Evolutionary conservation across 2,888 invertebrate species (phyloP), one percentile per base, ranked within the genome.

Genomic region (Pseudococcus viburni): DNA sequence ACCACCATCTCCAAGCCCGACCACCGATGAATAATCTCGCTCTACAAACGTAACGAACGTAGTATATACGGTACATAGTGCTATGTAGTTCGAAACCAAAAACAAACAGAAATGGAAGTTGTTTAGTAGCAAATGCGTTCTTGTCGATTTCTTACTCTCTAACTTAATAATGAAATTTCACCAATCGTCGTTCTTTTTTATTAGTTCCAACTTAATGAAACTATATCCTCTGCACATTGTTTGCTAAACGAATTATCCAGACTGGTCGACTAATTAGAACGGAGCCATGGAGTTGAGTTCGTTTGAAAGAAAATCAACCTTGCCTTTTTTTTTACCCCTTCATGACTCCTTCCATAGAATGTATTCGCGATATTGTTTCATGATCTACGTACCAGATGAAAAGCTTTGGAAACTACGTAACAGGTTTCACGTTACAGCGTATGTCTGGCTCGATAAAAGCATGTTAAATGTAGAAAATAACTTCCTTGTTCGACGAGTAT

Each of bases 141-240:
- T 64, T 64, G 64, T 22, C 64, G 19, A 64, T 64, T 64, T 64
- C 64, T 64, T 64, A 64, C 64, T 64, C 22, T 64, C 22, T 22
- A 64, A 64, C 64, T 64, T 64, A 22, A 22, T 64, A 64, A 64
- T 22, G 64, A 22, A 64, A 64, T 64, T 64, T 64, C 64, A 55
- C 64, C 64, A 64, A 64, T 64, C 64, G 64, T 64, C 64, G 64
- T 64, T 64, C 22, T 64, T 64, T 59, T 59, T 64, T 64, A 64
- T 64, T 64, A 64, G 64, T 64, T 64, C 22, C 22, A 64, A 22
- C 64, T 64, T 64, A 64, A 64, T 64, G 64, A 64, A 64, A 64
- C 64, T 64, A 15, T 64, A 42, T 42, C 42, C 42, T 42, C 9
- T 42, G 9, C 42, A 64, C 64, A 64, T 64, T 64, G 64, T 64